Conservation (phyloP, 53 echinoderm and acorn worm genomes). For the Henricia sp. region DNA sequence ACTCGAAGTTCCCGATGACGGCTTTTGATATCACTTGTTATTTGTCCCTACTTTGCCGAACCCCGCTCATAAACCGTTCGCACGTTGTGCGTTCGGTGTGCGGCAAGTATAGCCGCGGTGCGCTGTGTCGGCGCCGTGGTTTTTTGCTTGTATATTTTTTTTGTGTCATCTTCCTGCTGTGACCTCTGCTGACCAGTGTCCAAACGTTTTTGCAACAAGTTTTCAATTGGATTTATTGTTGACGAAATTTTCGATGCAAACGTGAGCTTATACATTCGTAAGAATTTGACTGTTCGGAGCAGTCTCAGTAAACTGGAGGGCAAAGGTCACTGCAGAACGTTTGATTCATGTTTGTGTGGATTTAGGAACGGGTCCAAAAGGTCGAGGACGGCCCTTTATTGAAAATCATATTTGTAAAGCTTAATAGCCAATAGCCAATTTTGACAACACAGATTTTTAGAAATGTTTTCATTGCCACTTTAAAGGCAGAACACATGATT, state of each 20-base stretch:
- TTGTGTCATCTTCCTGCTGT: background rate
- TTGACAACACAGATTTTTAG: too few relatives aligned
- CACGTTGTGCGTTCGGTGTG: conserved; percentile 56
- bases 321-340: conserved; percentile 23
- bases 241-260: too few relatives aligned
- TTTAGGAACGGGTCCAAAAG: background rate
- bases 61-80: conserved; percentile 45
- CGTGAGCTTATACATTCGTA: too few relatives aligned
- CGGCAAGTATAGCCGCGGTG: conserved; percentile 99
- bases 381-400: too few relatives aligned
- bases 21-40: conserved; percentile 27
- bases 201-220: background rate
- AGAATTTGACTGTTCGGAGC: too few relatives aligned
- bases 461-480: too few relatives aligned
- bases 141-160: conserved; percentile 57
- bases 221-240: too few relatives aligned
- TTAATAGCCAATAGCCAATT: too few relatives aligned
- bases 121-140: conserved; percentile 89
- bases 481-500: too few relatives aligned
- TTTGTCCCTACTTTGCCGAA: background rate
- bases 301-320: too few relatives aligned
- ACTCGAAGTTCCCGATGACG: conserved; percentile 10
- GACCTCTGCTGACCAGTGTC: background rate
- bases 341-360: conserved; percentile 31
- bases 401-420: too few relatives aligned